Conservation (phyloP, 2,113 vertebrate genomes). For the Tachysurus fulvidraco region DNA sequence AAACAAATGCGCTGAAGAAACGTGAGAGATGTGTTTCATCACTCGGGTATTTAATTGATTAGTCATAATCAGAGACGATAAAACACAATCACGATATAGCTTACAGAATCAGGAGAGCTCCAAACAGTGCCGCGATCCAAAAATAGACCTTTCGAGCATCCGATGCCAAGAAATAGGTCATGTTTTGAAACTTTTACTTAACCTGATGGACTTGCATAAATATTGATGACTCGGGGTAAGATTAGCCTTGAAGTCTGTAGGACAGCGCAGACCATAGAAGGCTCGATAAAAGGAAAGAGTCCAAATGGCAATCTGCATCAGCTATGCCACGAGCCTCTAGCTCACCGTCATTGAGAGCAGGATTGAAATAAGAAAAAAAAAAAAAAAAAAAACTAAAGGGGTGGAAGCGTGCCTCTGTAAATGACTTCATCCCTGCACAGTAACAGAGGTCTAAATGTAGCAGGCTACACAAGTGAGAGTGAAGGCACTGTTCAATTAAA, state of each 20-base stretch:
- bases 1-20: background rate
- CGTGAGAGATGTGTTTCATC: background rate
- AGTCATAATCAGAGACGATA: background rate
- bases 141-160: background rate
- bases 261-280: slow-evolving; percentile 18
- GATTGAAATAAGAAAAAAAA: background rate
- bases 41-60: background rate
- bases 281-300: background rate
- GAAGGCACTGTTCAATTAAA: slow-evolving; percentile 38
- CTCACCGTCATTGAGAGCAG: background rate
- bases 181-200: slow-evolving; percentile 38
- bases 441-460: slow-evolving; percentile 47
- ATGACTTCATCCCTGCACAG: slow-evolving; percentile 45
- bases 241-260: slow-evolving; percentile 4
- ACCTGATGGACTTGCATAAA: slow-evolving; percentile 30
- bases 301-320: background rate
- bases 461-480: slow-evolving; percentile 30
- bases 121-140: slow-evolving; percentile 4
- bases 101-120: background rate
- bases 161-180: slow-evolving; percentile 6
- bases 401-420: slow-evolving; percentile 18
- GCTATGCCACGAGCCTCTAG: slow-evolving; percentile 2
- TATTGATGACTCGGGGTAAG: slow-evolving; percentile 28
- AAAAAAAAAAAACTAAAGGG: too few relatives aligned
- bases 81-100: background rate